Base-by-base conservation (phyloP, 2,113 vertebrate species). In the Erinaceus europaeus region DNA sequence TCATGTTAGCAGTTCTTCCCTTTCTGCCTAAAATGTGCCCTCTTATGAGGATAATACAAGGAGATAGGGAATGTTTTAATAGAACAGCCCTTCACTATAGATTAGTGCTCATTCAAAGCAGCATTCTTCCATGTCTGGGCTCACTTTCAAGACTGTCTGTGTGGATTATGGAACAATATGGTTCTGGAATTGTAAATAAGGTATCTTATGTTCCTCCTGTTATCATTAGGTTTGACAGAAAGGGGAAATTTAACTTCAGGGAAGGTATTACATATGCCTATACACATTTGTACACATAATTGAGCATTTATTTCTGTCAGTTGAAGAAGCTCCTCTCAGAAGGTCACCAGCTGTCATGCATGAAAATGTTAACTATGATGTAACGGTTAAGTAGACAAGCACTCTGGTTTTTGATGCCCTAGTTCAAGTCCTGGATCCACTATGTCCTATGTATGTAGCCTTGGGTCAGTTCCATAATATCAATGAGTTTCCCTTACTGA, bases 121-220 rank as follows among this genome's bases (percentile, higher is more conserved):
- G 38, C 36, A 27, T 86, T 88, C 84, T 83, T 80, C 82, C 65
- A 59, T 40, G 34, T 65, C 77, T 52, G 73, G 73, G 90, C 89
- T 95, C 85, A 77, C 84, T 92, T 94, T 95, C 88, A 92, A 86
- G 76, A 88, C 25, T 94, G 86, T 91, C 90, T 89, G 25, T 71
- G 86, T 80, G 34, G 85, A 89, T 88, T 79, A 91, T 36, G 61
- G 74, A 86, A 73, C 29, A 87, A 57, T 27, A 83, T n/a, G 73
- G 59, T 52, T 91, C 88, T 93, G 73, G 59, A 88, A 84, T 69
- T 83, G 34, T 90, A 88, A 93, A 87, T 88, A 87, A 90, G 52
- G 75, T 74, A 71, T 50, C 76, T 84, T 67, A 68, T 64, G 71
- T 85, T 91, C 69, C 76, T 90, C 77, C 40, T 75, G 32, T 77